Evolutionary conservation across 1,140 invertebrate genomes (phyloP).

Genomic region (Drosophila subpulchrella): DNA sequence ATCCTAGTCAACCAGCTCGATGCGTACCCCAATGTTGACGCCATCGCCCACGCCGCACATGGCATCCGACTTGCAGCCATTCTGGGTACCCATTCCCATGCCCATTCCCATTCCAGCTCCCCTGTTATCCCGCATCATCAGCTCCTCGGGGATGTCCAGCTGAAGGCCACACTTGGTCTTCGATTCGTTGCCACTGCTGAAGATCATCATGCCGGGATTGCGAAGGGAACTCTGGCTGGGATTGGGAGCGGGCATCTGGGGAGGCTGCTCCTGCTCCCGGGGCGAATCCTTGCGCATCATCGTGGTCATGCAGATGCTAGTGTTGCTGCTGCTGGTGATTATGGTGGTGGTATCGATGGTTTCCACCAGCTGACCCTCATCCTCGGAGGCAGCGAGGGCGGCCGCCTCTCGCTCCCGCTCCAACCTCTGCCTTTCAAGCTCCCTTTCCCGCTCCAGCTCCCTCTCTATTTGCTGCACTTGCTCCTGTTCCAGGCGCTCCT

Average conservation of each 20-base stretch:
- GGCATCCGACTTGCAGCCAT: slow-evolving; percentile 33
- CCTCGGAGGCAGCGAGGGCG: slow-evolving; percentile 29
- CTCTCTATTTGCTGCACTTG: slow-evolving; percentile 6
- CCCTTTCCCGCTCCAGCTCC: slow-evolving; percentile 12
- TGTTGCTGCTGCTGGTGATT: slow-evolving; percentile 52
- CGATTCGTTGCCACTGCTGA: slow-evolving; percentile 2
- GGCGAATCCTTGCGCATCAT: slow-evolving; percentile 33
- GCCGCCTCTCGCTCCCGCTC: slow-evolving; percentile 4
- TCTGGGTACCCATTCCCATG: neutral
- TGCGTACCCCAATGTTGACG: slow-evolving; percentile 30
- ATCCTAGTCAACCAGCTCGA: slow-evolving; percentile 55
- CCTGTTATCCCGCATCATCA: neutral
- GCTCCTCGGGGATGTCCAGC: neutral
- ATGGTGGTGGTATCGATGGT: slow-evolving; percentile 63
- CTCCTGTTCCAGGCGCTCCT: slow-evolving; percentile 15
- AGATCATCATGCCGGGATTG: slow-evolving; percentile 26
- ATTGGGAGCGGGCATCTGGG: neutral
- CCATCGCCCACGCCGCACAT: slow-evolving; percentile 60
- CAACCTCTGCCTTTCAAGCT: slow-evolving; percentile 2
- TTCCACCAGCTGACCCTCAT: slow-evolving; percentile 61
- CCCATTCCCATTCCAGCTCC: neutral
- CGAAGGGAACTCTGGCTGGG: slow-evolving; percentile 7
- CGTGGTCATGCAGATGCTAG: slow-evolving; percentile 61
- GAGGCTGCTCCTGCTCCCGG: slow-evolving; percentile 7
- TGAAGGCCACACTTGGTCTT: slow-evolving; percentile 21